A percentile compares a stretch with the other conserved stretches of the same genome.
Evolutionary conservation across 1,140 invertebrate species (phyloP).

Genomic region (Drosophila santomea): DNA sequence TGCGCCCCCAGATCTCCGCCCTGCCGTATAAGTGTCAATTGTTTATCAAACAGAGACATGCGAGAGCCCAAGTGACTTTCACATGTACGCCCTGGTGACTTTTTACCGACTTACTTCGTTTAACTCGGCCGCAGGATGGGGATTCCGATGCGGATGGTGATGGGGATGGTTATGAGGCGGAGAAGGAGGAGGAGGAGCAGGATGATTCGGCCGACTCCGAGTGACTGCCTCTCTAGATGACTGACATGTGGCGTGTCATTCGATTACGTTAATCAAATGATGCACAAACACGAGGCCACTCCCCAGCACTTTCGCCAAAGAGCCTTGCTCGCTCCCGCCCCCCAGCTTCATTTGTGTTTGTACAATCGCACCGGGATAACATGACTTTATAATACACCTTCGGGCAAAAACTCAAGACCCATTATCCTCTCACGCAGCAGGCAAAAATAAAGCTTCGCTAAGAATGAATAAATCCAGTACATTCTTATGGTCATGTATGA

Average conservation of each 20-base stretch:
- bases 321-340: neutral
- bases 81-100: slow-evolving; percentile 61
- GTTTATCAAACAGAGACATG: slow-evolving; percentile 70
- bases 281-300: slow-evolving; percentile 67
- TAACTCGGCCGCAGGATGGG: slow-evolving; percentile 47
- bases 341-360: slow-evolving; percentile 28
- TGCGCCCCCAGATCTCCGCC: slow-evolving; percentile 1
- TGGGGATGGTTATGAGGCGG: neutral
- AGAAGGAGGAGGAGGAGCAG: neutral
- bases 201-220: slow-evolving; percentile 24
- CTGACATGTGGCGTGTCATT: slow-evolving; percentile 64
- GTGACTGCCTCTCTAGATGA: slow-evolving; percentile 47
- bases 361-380: slow-evolving; percentile 33
- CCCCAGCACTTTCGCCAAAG: neutral
- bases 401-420: slow-evolving; percentile 8
- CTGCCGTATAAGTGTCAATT: slow-evolving; percentile 64
- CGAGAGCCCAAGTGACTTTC: slow-evolving; percentile 45
- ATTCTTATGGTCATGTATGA: too few species aligned
- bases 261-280: slow-evolving; percentile 83
- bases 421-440: slow-evolving; percentile 1
- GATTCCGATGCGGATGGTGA: neutral
- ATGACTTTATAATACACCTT: slow-evolving; percentile 38
- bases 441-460: neutral
- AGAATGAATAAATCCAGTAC: neutral
- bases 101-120: slow-evolving; percentile 71